Evolutionary conservation across 2,797 vertebrate species (phyloP).

Genomic region (Leuciscus waleckii): DNA sequence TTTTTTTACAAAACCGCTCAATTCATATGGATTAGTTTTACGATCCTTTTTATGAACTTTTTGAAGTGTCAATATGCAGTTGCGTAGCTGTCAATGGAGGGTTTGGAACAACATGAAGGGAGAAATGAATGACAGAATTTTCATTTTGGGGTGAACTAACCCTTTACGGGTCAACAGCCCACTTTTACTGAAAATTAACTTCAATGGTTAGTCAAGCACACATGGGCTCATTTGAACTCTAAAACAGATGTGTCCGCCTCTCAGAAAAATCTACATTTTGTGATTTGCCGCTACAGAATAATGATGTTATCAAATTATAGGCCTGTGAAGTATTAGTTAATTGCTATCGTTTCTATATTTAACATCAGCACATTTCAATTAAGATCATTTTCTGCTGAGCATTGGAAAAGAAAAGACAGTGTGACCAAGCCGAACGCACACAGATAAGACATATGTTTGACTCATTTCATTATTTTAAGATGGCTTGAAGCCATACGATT

Average conservation of each 20-base stretch:
- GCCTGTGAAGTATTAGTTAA: background rate
- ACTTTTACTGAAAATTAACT: background rate
- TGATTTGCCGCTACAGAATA: background rate
- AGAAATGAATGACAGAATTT: too few relatives aligned
- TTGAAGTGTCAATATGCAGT: too few relatives aligned
- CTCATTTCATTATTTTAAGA: conserved; percentile 37
- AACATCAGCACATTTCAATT: conserved; percentile 31
- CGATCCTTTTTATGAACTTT: too few relatives aligned
- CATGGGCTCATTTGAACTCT: background rate
- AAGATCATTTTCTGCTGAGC: conserved; percentile 6
- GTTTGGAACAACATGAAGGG: too few relatives aligned
- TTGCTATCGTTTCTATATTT: conserved; percentile 13
- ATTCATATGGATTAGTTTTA: too few relatives aligned
- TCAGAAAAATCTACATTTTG: background rate
- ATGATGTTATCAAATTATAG: conserved; percentile 7
- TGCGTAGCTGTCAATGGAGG: too few relatives aligned
- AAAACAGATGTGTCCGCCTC: too few relatives aligned
- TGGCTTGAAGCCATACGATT: conserved; percentile 12
- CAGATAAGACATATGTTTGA: conserved; percentile 10
- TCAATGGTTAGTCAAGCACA: background rate
- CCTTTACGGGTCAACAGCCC: background rate
- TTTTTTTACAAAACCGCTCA: too few relatives aligned
- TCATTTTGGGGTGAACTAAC: too few relatives aligned
- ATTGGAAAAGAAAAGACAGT: background rate
- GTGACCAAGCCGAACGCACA: background rate